Base-by-base conservation (phyloP, 2,797 vertebrate genomes). In the Scleropages formosus region DNA sequence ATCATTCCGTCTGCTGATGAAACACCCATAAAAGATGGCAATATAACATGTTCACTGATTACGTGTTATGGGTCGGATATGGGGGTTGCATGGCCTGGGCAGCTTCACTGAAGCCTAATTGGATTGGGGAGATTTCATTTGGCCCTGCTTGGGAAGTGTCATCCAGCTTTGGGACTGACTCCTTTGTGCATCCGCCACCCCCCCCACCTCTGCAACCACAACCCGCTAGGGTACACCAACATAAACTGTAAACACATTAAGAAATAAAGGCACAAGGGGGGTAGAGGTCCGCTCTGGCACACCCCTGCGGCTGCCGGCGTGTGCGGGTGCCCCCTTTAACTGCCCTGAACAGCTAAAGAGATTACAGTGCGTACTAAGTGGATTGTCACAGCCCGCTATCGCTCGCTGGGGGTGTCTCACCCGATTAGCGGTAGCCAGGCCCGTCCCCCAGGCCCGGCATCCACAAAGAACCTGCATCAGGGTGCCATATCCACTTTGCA, bases 281-380 rank as follows among this genome's bases (percentile, higher is more conserved):
- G 20, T 9, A 10, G 47, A 16, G 22, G 15, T 58, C 56, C 11
- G 91, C 88, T 88, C 89, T 87, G 87, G 87, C 80, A 87, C 62
- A 88, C 86, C 90, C n/a, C 47, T 20, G 47, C 87, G 88, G 84
- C 90, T 91, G 89, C 85, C 88, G 91, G 90, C 90, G 89, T 85
- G 88, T 89, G 89, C 90, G 83, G 85, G 89, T 82, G 90, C 64
- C 89, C 92, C 90, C 90, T 92, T 88, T 85, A 92, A 94, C 95
- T 94, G 90, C 93, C 94, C 91, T 92, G 94, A 96, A 89, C 94
- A 93, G 93, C 93, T 96, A 96, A 98, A 97, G 94, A 98, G 96
- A 98, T 99, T 98, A 98, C 96, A 98, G 96, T 93, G 93, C 92
- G 87, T 91, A 88, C 92, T 98, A 98, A 99, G 92, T 94, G 95